A percentile compares a stretch with the other conserved stretches of the same genome.
phyloP scores from a whole-genome alignment of 2,797 vertebrate genomes.

The Sebastes alutus region DNA sequence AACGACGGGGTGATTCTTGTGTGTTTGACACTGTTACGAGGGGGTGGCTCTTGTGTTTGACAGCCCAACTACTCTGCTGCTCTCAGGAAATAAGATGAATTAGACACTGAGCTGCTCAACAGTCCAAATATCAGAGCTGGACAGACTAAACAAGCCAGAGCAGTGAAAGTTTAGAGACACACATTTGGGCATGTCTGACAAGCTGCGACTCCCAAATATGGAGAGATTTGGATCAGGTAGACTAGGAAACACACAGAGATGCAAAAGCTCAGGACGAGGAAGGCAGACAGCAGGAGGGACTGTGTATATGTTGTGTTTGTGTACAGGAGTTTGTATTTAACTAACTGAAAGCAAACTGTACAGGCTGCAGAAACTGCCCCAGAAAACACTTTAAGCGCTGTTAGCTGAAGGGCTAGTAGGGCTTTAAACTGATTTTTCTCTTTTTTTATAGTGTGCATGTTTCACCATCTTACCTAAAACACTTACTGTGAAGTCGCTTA shows the following conservation, averaged over 20 bases:
- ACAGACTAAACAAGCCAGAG: conserved; percentile 80
- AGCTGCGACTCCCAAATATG: conserved; percentile 77
- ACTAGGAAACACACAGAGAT: conserved; percentile 24
- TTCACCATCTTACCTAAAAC: background rate
- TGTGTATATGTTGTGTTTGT: conserved; percentile 45
- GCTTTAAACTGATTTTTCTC: background rate
- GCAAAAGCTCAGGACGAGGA: conserved; percentile 5
- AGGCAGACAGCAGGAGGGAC: conserved; percentile 5
- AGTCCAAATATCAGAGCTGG: conserved; percentile 73
- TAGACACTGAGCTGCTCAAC: conserved; percentile 59
- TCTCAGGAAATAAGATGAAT: conserved; percentile 69
- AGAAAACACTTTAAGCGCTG: background rate
- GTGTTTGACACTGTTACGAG: conserved; percentile 79
- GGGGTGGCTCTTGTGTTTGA: conserved; percentile 72
- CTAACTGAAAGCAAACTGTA: conserved; percentile 10
- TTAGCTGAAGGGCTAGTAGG: background rate
- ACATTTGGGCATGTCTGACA: conserved; percentile 61
- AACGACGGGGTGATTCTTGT: conserved; percentile 62
- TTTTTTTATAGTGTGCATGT: background rate
- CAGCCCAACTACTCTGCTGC: conserved; percentile 64
- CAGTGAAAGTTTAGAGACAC: conserved; percentile 74
- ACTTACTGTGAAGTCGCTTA: background rate
- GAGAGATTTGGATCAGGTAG: conserved; percentile 68
- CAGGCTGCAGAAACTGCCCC: background rate
- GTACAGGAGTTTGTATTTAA: conserved; percentile 27